Conservation (phyloP, 2,888 invertebrate genomes). For the Pseudococcus jackbeardsleyi region DNA sequence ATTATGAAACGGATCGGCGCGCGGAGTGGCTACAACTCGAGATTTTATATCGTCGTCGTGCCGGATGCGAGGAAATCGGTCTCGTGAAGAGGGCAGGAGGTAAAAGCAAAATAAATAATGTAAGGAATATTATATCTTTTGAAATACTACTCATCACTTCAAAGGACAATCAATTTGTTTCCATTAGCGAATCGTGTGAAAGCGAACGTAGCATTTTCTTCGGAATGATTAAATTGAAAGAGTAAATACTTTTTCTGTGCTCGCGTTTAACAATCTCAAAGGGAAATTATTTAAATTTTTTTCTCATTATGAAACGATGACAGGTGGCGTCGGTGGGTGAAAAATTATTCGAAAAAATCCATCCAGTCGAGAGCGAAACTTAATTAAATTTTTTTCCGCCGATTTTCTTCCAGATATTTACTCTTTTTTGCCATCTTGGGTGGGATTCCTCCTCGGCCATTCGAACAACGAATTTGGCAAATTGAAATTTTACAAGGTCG, state of each 20-base stretch:
- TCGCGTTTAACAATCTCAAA: not conserved
- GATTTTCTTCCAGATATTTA: not conserved
- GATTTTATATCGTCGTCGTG: too few species aligned
- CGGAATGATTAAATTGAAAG: constrained; percentile 20
- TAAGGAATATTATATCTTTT: constrained; percentile 12
- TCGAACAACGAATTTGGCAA: too few species aligned
- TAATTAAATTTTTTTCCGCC: not conserved
- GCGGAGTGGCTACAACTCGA: not conserved
- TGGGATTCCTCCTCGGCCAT: not conserved
- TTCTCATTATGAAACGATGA: not conserved
- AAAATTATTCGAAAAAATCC: not conserved
- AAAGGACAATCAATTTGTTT: constrained; percentile 18
- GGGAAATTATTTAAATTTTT: not conserved
- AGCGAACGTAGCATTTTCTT: not conserved
- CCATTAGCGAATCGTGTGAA: constrained; percentile 13
- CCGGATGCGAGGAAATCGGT: too few species aligned
- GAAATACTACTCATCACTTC: not conserved
- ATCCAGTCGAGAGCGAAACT: not conserved
- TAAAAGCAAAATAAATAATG: not conserved
- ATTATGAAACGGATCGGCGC: too few species aligned
- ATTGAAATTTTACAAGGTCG: too few species aligned
- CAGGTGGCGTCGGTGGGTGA: not conserved
- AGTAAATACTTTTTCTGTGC: not conserved
- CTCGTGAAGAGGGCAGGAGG: not conserved
- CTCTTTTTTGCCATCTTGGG: not conserved